Conservation (phyloP, 2,888 invertebrate species). For the Tipula vernalis region DNA sequence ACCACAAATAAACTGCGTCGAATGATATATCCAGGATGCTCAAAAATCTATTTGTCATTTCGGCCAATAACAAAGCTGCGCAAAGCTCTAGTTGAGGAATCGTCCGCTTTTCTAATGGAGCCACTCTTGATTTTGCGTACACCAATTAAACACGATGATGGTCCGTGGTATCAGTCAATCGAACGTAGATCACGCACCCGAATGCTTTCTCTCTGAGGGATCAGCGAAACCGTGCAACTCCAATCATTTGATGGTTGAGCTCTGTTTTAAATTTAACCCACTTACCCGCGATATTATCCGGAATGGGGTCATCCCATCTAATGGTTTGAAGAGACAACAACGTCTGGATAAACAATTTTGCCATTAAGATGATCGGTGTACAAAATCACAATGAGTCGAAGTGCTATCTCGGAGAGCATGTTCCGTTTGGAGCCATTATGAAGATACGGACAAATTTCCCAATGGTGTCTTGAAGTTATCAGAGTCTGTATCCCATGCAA, state of each 20-base stretch:
- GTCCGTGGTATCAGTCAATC: neutral
- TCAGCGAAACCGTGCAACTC: neutral
- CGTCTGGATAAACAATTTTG: neutral
- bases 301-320: neutral
- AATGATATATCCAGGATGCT: too few species aligned
- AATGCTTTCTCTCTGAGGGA: too few species aligned
- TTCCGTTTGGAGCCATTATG: neutral
- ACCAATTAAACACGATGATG: too few species aligned
- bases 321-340: neutral
- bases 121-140: too few species aligned
- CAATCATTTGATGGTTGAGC: neutral
- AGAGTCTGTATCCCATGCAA: too few species aligned
- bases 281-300: neutral
- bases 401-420: too few species aligned
- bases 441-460: neutral
- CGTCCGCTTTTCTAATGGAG: too few species aligned
- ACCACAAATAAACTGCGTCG: too few species aligned
- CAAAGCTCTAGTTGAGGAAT: too few species aligned
- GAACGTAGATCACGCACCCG: neutral
- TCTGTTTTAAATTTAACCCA: neutral
- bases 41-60: too few species aligned
- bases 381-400: neutral
- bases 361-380: neutral
- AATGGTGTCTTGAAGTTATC: neutral
- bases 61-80: too few species aligned